A percentile compares a stretch with the other conserved stretches of the same genome.
phyloP scores from a whole-genome alignment of 2,888 invertebrate genomes.

The Agonopterix arenella region DNA sequence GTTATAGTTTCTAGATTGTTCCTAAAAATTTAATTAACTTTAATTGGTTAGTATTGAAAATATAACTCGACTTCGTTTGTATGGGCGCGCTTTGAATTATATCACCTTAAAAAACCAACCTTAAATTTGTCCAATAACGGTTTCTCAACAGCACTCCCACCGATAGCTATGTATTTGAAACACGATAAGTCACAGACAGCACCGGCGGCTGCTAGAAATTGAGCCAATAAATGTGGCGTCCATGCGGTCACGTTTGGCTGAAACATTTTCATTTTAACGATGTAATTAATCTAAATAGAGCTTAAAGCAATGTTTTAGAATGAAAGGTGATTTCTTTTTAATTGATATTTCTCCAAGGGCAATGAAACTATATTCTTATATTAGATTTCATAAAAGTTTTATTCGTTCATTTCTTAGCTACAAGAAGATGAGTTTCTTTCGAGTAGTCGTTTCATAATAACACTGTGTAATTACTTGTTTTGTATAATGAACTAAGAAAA shows the following conservation, averaged over 20 bases:
- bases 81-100: no score
- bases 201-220: constrained; percentile 37
- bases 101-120: constrained; percentile 22
- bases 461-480: no score
- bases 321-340: background rate
- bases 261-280: constrained; percentile 9
- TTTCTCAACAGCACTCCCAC: constrained; percentile 39
- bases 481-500: no score
- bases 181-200: constrained; percentile 43
- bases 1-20: no score
- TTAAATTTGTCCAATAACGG: constrained; percentile 34
- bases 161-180: constrained; percentile 41
- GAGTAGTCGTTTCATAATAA: no score
- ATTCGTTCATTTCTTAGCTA: no score
- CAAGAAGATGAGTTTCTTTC: no score
- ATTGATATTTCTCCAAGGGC: constrained; percentile 1
- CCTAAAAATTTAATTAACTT: no score
- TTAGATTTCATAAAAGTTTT: no score
- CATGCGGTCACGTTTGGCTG: constrained; percentile 42
- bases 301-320: background rate
- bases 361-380: no score
- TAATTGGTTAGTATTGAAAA: no score
- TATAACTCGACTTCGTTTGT: no score
- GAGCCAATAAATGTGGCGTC: constrained; percentile 40
- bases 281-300: constrained; percentile 7